A percentile compares a stretch with the other conserved stretches of the same genome.
Conservation (phyloP, 2,113 vertebrate species). For the Oreamnos americanus region DNA sequence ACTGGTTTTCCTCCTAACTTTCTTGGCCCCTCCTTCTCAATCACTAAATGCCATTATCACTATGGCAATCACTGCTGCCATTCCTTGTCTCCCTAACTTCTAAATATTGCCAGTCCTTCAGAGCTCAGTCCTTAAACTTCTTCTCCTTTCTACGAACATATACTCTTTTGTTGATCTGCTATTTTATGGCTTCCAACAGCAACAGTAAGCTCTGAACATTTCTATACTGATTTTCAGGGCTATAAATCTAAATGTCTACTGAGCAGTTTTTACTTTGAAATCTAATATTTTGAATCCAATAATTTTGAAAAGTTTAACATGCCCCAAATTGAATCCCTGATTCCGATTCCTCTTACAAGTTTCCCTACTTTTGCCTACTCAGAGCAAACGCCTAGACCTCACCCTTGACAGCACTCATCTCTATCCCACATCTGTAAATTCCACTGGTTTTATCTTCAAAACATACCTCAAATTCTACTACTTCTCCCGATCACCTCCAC, state of each 20-base stretch:
- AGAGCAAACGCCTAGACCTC: neutral
- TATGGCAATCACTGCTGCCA: neutral
- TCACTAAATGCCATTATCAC: neutral
- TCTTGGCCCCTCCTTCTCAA: neutral
- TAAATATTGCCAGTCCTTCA: neutral
- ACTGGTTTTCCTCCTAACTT: neutral
- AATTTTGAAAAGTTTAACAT: neutral
- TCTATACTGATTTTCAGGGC: neutral
- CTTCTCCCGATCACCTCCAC: neutral
- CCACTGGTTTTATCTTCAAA: neutral
- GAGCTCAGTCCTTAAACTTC: neutral
- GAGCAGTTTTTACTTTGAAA: slow-evolving; percentile 1
- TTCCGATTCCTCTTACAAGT: neutral
- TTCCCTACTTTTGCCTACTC: neutral
- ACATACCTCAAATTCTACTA: neutral
- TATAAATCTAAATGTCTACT: neutral
- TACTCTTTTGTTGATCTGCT: neutral
- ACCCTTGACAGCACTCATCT: neutral
- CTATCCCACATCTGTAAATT: neutral
- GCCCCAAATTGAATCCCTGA: neutral
- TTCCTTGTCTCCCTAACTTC: neutral
- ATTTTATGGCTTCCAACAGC: neutral
- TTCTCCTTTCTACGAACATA: neutral
- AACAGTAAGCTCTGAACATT: neutral
- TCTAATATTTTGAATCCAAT: neutral